Percentiles rank a stretch among this genome's conserved stretches.
Conservation (phyloP, 2,888 invertebrate species). For the Harmothoe impar region DNA sequence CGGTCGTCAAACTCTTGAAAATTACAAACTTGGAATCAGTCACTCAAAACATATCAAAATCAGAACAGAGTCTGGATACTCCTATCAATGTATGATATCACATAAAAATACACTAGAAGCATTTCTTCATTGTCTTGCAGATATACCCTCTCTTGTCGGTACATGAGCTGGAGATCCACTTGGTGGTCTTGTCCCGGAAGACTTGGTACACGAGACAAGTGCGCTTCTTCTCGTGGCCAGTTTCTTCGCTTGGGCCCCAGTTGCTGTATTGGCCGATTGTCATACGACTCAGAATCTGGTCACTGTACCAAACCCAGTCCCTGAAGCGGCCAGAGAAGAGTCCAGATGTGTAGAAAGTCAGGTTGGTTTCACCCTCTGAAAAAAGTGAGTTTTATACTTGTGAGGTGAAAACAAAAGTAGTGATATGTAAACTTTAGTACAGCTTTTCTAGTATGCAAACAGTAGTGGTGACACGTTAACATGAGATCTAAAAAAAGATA, state of each 20-base stretch:
- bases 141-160: slow-evolving; percentile 9
- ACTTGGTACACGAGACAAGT: slow-evolving; percentile 47
- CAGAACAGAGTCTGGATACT: neutral
- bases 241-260: slow-evolving; percentile 15
- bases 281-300: neutral
- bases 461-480: no score
- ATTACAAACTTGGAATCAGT: neutral
- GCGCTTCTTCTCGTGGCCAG: neutral
- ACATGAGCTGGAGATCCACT: slow-evolving; percentile 6
- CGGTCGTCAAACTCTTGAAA: neutral
- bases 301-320: slow-evolving; percentile 58
- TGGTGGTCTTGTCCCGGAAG: slow-evolving; percentile 47
- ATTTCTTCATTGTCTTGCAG: slow-evolving; percentile 55
- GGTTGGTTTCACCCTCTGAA: slow-evolving; percentile 46
- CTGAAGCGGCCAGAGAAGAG: neutral
- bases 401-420: no score
- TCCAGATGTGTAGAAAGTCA: slow-evolving; percentile 54
- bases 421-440: no score
- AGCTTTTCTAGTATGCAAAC: no score
- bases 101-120: neutral
- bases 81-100: neutral
- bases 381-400: neutral
- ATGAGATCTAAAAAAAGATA: no score
- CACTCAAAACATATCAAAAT: neutral
- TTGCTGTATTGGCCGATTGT: slow-evolving; percentile 21